These are phyloP conservation scores for Clarias laeviceps DNA, from an alignment of 2,797 vertebrate species.

Conservation along the genomic window DNA sequence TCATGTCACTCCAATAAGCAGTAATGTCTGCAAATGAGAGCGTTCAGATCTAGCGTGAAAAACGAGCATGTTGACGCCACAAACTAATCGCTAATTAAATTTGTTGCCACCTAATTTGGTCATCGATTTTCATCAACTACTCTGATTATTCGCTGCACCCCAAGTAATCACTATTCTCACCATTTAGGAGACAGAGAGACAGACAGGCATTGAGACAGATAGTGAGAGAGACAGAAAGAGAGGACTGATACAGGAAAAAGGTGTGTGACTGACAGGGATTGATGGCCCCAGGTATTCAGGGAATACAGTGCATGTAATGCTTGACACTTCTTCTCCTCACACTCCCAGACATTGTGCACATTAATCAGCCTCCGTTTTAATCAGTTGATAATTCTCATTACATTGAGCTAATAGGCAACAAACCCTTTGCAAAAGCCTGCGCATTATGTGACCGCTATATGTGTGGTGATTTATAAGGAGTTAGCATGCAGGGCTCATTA, in stretches of 20 bases:
- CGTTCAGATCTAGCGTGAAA: too few relatives aligned
- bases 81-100: too few relatives aligned
- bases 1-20: too few relatives aligned
- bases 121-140: too few relatives aligned
- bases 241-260: not conserved
- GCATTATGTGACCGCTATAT: conserved; percentile 15
- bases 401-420: conserved; percentile 37
- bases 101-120: too few relatives aligned
- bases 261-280: conserved; percentile 15
- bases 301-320: not conserved
- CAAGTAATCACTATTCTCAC: conserved; percentile 45
- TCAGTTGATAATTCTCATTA: conserved; percentile 34
- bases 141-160: conserved; percentile 43
- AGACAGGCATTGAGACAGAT: not conserved
- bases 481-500: conserved; percentile 61
- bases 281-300: conserved; percentile 9
- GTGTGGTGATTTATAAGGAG: conserved; percentile 14
- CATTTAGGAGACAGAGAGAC: conserved; percentile 33
- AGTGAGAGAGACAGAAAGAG: not conserved
- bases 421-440: conserved; percentile 14
- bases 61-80: too few relatives aligned
- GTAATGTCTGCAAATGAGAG: too few relatives aligned
- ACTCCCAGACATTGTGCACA: not conserved
- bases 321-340: not conserved
- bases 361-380: conserved; percentile 41